A percentile compares a stretch with the other conserved stretches of the same genome.
phyloP scores from a whole-genome alignment of 2,888 invertebrate species.

The Papilio demoleus region DNA sequence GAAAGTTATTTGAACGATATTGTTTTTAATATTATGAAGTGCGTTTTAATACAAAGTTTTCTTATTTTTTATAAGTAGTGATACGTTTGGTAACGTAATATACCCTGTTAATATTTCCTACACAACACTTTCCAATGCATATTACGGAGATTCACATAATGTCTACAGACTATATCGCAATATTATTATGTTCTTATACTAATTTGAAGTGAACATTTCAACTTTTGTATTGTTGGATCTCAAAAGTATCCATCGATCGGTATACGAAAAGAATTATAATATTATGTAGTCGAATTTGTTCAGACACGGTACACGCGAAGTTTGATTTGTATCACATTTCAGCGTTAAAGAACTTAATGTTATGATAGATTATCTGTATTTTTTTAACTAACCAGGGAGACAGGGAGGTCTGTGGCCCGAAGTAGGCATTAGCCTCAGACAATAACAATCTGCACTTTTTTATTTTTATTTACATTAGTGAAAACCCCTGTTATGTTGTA shows the following conservation, averaged over 20 bases:
- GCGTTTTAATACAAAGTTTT: not conserved
- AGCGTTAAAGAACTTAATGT: not conserved
- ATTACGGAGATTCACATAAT: too few species aligned
- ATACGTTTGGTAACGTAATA: not conserved
- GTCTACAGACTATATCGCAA: too few species aligned
- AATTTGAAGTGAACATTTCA: too few species aligned
- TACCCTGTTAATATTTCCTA: too few species aligned
- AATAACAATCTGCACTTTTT: too few species aligned
- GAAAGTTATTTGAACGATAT: not conserved
- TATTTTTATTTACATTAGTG: not conserved
- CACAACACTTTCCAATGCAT: too few species aligned
- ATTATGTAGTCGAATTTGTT: not conserved
- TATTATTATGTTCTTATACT: too few species aligned
- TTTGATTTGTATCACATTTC: not conserved
- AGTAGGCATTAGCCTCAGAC: too few species aligned
- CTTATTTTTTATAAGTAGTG: too few species aligned
- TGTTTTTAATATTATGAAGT: not conserved
- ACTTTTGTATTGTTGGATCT: not conserved
- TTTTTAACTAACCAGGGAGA: too few species aligned
- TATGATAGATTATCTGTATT: not conserved
- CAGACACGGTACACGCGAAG: not conserved
- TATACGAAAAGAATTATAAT: too few species aligned
- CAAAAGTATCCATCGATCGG: not conserved
- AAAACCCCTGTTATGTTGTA: not conserved
- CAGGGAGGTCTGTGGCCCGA: too few species aligned